phyloP scores from a whole-genome alignment of 2,888 invertebrate species.

The Pseudeuparius sepicola region DNA sequence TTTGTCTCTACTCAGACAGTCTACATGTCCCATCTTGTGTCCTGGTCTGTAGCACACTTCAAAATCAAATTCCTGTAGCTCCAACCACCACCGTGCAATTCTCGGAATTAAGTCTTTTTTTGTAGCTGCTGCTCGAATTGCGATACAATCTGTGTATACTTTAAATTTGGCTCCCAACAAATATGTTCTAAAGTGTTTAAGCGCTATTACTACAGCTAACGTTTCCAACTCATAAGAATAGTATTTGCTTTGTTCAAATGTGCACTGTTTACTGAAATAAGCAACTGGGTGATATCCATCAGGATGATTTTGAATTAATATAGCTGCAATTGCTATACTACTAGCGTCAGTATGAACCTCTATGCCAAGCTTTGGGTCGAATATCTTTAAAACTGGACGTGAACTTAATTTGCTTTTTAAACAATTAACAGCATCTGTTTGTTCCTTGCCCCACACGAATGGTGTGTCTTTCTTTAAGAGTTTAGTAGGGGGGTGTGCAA shows the following conservation, averaged over 20 bases:
- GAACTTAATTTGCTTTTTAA: neutral
- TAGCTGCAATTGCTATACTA: conserved; percentile 6
- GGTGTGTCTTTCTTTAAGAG: neutral
- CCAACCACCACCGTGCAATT: conserved; percentile 19
- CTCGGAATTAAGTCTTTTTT: conserved; percentile 25
- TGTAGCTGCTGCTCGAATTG: conserved; percentile 25
- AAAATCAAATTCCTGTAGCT: conserved; percentile 13
- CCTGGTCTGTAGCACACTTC: conserved; percentile 6
- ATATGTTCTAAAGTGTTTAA: conserved; percentile 28
- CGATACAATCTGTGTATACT: conserved; percentile 31
- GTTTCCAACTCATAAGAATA: too few species aligned
- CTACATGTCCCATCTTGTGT: neutral
- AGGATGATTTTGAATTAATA: conserved; percentile 3
- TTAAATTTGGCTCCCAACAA: conserved; percentile 24
- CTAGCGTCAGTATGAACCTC: conserved; percentile 4
- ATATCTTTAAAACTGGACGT: neutral
- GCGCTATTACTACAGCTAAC: conserved; percentile 28
- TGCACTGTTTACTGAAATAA: conserved; percentile 8
- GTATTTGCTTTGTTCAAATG: conserved; percentile 2
- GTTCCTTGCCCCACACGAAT: neutral
- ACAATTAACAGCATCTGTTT: neutral
- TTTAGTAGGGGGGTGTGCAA: too few species aligned
- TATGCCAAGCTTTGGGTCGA: neutral
- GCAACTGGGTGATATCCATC: conserved; percentile 5
- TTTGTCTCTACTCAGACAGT: too few species aligned